Percentiles rank a stretch among this genome's conserved stretches.
Conservation (phyloP, 2,888 invertebrate genomes). For the Dryocosmus kuriphilus region DNA sequence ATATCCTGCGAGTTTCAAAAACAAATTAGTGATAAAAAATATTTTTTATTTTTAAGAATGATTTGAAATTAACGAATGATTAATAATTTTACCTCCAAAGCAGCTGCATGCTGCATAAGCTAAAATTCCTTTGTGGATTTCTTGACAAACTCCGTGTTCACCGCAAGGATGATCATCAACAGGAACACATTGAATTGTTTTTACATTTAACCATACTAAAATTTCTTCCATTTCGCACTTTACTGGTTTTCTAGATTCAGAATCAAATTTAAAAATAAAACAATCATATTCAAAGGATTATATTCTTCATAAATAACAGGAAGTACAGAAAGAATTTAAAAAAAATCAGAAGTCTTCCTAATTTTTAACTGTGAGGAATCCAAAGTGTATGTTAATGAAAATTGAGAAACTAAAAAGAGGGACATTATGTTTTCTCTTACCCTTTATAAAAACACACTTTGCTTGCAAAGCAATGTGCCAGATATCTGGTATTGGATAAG, state of each 20-base stretch:
- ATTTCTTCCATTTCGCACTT: constrained; percentile 75
- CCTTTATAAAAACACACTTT: constrained; percentile 73
- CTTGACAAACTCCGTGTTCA: constrained; percentile 77
- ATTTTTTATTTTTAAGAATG: not conserved
- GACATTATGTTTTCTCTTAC: constrained; percentile 61
- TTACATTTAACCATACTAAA: constrained; percentile 76
- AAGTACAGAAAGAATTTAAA: no score
- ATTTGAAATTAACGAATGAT: constrained; percentile 7
- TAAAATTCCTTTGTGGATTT: constrained; percentile 77
- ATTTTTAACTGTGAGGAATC: no score
- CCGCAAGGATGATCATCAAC: constrained; percentile 76
- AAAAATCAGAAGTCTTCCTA: no score
- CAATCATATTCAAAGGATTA: not conserved
- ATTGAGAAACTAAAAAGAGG: not conserved
- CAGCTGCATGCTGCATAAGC: constrained; percentile 78
- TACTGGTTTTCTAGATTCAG: constrained; percentile 65
- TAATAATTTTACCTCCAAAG: constrained; percentile 71
- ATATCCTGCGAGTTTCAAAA: constrained; percentile 76
- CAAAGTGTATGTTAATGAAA: no score
- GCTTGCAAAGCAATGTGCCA: constrained; percentile 77
- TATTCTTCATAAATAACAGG: not conserved
- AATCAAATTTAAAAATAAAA: not conserved
- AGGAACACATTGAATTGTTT: constrained; percentile 77
- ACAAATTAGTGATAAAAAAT: constrained; percentile 37
- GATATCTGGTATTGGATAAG: constrained; percentile 78